Percentiles rank a stretch among this genome's conserved stretches.
Conservation (phyloP, 2,888 invertebrate genomes). For the Dascillus cervinus region DNA sequence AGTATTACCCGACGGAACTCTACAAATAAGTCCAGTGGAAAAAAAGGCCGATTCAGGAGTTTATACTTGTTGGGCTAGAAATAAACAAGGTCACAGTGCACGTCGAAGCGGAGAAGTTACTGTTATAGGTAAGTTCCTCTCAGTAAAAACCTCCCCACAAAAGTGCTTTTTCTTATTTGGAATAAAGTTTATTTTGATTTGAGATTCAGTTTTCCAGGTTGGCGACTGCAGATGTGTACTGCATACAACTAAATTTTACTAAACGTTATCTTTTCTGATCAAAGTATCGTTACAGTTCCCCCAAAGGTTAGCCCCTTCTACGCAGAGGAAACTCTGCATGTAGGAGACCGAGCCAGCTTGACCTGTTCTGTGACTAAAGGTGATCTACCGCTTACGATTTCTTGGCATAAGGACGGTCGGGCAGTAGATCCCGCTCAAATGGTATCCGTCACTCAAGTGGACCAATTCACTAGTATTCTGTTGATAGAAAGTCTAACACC, state of each 20-base stretch:
- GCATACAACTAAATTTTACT: background rate
- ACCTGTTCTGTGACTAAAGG: slow-evolving; percentile 71
- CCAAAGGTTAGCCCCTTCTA: slow-evolving; percentile 70
- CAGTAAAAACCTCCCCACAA: too few relatives aligned
- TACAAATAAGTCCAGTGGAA: slow-evolving; percentile 68
- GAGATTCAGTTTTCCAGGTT: background rate
- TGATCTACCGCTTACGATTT: slow-evolving; percentile 66
- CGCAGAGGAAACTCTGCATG: slow-evolving; percentile 60
- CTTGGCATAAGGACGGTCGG: slow-evolving; percentile 69
- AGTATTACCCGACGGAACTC: slow-evolving; percentile 63
- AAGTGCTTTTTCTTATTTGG: background rate
- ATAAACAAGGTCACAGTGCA: slow-evolving; percentile 69
- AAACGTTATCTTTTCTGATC: slow-evolving; percentile 6
- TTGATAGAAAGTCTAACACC: slow-evolving; percentile 68
- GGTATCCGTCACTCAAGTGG: slow-evolving; percentile 60
- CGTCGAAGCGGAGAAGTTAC: slow-evolving; percentile 65
- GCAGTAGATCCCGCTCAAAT: slow-evolving; percentile 56
- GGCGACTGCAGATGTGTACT: background rate
- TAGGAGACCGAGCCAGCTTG: slow-evolving; percentile 65
- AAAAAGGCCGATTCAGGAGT: slow-evolving; percentile 67
- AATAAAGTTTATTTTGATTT: background rate
- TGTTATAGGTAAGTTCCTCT: slow-evolving; percentile 62
- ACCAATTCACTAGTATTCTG: slow-evolving; percentile 70
- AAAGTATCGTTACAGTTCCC: slow-evolving; percentile 53
- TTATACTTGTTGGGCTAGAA: slow-evolving; percentile 73